Evolutionary conservation across 2,888 invertebrate species (phyloP).

Genomic region (Cerastoderma edule): DNA sequence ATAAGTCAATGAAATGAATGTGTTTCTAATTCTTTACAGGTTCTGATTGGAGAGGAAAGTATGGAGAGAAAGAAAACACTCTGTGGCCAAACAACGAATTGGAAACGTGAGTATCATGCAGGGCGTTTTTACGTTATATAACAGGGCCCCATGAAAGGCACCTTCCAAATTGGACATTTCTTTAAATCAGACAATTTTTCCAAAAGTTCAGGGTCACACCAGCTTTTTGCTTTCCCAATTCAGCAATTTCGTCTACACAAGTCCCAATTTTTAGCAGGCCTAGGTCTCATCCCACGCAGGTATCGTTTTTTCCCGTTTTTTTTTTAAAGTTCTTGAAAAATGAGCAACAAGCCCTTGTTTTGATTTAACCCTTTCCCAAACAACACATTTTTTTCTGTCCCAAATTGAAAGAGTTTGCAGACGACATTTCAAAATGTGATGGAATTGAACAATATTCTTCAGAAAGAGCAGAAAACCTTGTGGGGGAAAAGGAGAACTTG

Average conservation of each 20-base stretch:
- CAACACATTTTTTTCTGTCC: no score
- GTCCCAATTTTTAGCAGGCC: neutral
- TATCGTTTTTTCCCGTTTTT: no score
- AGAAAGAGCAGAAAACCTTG: no score
- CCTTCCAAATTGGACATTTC: neutral
- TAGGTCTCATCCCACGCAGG: no score
- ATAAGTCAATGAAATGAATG: no score
- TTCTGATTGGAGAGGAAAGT: constrained; percentile 10
- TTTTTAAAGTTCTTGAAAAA: no score
- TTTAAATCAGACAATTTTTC: neutral
- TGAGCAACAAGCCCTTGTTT: no score
- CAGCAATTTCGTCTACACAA: neutral
- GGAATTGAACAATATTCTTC: no score
- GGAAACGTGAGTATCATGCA: constrained; percentile 4
- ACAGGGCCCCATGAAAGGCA: neutral
- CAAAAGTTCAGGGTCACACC: neutral
- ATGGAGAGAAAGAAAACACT: constrained; percentile 7
- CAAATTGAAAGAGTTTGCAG: no score
- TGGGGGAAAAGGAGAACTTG: no score
- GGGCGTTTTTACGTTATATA: neutral
- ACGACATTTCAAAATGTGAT: no score
- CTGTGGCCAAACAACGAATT: constrained; percentile 15
- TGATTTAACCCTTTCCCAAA: no score
- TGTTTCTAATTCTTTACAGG: constrained; percentile 1
- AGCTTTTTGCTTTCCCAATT: neutral